Evolutionary conservation across 2,113 vertebrate species (phyloP), one percentile per base, ranked within the genome.

Genomic region (Promerops cafer): DNA sequence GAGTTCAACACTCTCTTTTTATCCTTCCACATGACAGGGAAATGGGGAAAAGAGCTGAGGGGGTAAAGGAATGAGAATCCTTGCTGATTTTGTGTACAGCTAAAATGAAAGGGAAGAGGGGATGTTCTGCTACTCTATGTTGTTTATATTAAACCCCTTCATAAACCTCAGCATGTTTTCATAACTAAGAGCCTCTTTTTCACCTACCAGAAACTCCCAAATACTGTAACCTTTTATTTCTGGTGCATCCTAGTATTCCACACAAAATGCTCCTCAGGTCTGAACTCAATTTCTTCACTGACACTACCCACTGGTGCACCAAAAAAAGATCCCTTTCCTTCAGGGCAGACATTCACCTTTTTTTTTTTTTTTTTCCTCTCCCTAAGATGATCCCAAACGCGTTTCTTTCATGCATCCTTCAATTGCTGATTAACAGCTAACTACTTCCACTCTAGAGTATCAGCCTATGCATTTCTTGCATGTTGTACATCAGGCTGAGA

Each of bases 361-460:
- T 21, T 12, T 54, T 23, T 33, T 53, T 56, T 76, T 63, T 61
- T 71, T 49, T 31, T 16, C 16, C n/a, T n/a, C n/a, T 20, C 8
- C 28, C 21, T 57, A 60, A 70, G 79, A 93, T 94, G 71, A 90
- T 60, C 81, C 87, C 77, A 39, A 81, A 47, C 44, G 42, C 40
- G 24, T 68, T 90, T 92, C 44, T 68, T 84, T 74, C 52, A 23
- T 28, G 37, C 40, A 69, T 75, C 77, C 53, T 69, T 70, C 89
- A 59, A 52, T 39, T 64, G 44, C 94, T 80, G 80, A 96, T 96
- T 89, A 94, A 91, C 66, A 94, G 26, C 59, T 63, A 80, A 59
- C 77, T 83, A 30, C 71, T 93, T 94, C 83, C 86, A 85, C 90
- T 76, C 86, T 49, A 28, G 35, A 69, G 30, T 45, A 92, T 49